phyloP scores from a whole-genome alignment of 2,797 vertebrate genomes.

The Alfaro cultratus region DNA sequence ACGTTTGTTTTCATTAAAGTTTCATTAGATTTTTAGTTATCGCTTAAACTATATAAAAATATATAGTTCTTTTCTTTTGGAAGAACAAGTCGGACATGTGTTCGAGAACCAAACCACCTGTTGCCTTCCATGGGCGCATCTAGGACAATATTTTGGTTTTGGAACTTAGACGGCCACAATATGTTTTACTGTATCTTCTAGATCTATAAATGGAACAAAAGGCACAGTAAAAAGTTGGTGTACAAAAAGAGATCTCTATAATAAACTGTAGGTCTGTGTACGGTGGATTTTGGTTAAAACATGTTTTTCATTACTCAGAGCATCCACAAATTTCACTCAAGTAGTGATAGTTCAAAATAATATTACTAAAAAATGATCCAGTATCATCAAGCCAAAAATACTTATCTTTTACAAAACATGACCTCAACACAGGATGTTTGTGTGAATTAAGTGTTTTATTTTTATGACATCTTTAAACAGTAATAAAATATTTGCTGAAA shows the following conservation, averaged over 20 bases:
- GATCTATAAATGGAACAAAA: not conserved
- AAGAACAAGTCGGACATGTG: no score
- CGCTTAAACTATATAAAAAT: no score
- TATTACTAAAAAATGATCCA: not conserved
- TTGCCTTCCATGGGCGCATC: no score
- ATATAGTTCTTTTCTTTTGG: no score
- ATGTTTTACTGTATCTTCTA: no score
- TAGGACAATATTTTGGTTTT: no score
- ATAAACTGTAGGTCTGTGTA: not conserved
- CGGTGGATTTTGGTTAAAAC: not conserved
- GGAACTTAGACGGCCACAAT: no score
- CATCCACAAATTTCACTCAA: not conserved
- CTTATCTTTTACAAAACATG: not conserved
- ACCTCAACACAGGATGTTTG: not conserved
- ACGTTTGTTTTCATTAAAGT: no score
- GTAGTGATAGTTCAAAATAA: not conserved
- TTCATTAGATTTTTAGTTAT: no score
- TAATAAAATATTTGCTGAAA: conserved; percentile 27
- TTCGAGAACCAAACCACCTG: no score
- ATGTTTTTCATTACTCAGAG: not conserved
- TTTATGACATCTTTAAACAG: conserved; percentile 38
- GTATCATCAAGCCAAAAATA: not conserved
- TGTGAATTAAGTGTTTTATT: conserved; percentile 48
- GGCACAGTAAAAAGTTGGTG: not conserved
- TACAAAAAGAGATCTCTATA: not conserved